phyloP scores from a whole-genome alignment of 2,888 invertebrate genomes.

The Hydraecia micacea region DNA sequence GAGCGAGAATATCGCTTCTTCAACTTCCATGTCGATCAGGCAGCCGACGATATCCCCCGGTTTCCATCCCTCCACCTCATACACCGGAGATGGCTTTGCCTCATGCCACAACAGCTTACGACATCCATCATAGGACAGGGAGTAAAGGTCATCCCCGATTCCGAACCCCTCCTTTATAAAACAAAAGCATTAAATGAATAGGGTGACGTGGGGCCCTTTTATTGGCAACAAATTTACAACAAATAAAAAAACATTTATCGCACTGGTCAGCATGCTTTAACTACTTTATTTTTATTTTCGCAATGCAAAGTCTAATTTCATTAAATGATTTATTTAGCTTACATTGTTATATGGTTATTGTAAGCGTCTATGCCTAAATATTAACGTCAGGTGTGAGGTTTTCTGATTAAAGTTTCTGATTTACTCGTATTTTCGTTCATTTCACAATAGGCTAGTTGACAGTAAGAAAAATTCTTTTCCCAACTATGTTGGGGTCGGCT shows the following conservation, averaged over 20 bases:
- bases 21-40: slow-evolving; percentile 93
- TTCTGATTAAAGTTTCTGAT: neutral
- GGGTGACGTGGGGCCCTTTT: neutral
- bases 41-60: slow-evolving; percentile 97
- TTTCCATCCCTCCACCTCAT: slow-evolving; percentile 92
- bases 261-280: slow-evolving; percentile 40
- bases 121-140: slow-evolving; percentile 98
- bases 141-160: slow-evolving; percentile 97
- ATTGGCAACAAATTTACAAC: neutral
- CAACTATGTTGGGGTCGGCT: too few species aligned
- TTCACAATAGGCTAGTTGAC: neutral
- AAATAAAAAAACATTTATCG: neutral
- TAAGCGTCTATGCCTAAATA: neutral
- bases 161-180: slow-evolving; percentile 95
- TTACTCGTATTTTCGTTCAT: neutral
- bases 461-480: neutral
- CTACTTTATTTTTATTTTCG: slow-evolving; percentile 1
- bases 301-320: neutral
- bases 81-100: slow-evolving; percentile 92
- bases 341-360: neutral
- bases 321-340: neutral
- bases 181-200: neutral
- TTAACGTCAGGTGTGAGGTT: neutral
- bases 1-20: slow-evolving; percentile 94
- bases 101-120: slow-evolving; percentile 97